Evolutionary conservation across 2,113 vertebrate genomes (phyloP), one percentile per base, ranked within the genome.

Genomic region (Herpailurus yagouaroundi): DNA sequence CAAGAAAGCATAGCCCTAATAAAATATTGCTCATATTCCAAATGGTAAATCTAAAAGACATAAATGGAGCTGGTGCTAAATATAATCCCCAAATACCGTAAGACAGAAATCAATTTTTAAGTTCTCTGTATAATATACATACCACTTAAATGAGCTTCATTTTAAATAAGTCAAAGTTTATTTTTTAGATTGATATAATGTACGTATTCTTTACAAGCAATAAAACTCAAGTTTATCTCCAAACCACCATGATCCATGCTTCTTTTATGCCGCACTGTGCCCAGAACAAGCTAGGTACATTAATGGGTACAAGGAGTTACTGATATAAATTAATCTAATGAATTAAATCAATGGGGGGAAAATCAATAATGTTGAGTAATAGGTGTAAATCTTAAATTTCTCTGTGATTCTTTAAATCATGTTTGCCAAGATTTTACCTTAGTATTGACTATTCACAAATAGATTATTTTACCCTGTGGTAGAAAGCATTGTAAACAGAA

Each of bases 221-320:
- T 63, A 92, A 95, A 94, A 80, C 4, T 95, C 66, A 80, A 77
- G 15, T 92, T 84, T 84, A 93, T 80, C 15, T 95, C 68, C 48
- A 97, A 84, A 66, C 9, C 0, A 85, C 41, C n/a, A 52, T 16
- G 27, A 79, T 81, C 77, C 21, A 60, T 38, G 50, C 15, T 86
- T 93, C 27, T 91, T 85, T 91, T 73, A 29, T 48, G 25, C 13
- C 89, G 38, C 18, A 89, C 1, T 71, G 18, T 41, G 85, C 69
- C 73, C 57, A 55, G 41, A 87, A 45, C 12, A 80, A 95, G 21
- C 23, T 90, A 74, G 38, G 33, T 29, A 66, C 33, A 55, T 73
- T 15, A 13, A 41, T 36, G 48, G 38, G 16, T 64, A 83, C 7
- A n/a, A 91, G 38, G 38, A 96, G 38, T 83, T 83, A 82, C 16